phyloP scores from a whole-genome alignment of 2,888 invertebrate genomes.

The Catocala sponsa region DNA sequence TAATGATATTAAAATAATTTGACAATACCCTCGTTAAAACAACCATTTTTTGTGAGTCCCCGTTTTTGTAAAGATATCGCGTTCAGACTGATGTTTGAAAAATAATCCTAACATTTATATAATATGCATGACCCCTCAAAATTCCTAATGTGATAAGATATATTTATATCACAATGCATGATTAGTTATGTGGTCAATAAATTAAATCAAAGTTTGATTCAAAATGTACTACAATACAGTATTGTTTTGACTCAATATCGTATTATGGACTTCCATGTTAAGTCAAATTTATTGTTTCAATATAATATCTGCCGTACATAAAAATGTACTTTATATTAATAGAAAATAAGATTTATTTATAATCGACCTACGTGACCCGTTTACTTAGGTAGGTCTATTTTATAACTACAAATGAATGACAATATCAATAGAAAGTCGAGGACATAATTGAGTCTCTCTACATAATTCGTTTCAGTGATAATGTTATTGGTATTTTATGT shows the following conservation, averaged over 20 bases:
- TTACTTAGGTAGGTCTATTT: constrained; percentile 59
- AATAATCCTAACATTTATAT: constrained; percentile 18
- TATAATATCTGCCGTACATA: constrained; percentile 51
- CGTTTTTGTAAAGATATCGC: constrained; percentile 21
- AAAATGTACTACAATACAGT: constrained; percentile 51
- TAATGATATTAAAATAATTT: constrained; percentile 47
- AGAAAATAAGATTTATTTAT: constrained; percentile 64
- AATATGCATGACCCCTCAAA: constrained; percentile 17
- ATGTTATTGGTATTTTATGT: constrained; percentile 28
- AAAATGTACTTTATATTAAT: constrained; percentile 47
- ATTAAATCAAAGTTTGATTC: constrained; percentile 29
- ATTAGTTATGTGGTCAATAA: constrained; percentile 32
- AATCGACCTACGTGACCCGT: constrained; percentile 53
- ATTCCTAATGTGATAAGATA: constrained; percentile 28
- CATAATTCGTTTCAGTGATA: constrained; percentile 39
- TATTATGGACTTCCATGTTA: constrained; percentile 43
- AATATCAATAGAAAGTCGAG: constrained; percentile 59
- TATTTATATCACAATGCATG: constrained; percentile 27
- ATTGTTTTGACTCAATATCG: constrained; percentile 31
- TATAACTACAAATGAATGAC: constrained; percentile 58
- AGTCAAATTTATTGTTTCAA: constrained; percentile 53
- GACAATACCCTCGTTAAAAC: constrained; percentile 42
- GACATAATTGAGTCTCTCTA: constrained; percentile 44
- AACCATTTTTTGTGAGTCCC: constrained; percentile 28
- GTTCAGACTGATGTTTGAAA: constrained; percentile 20